Evolutionary conservation across 2,888 invertebrate genomes (phyloP).

Genomic region (Zelleria hepariella): DNA sequence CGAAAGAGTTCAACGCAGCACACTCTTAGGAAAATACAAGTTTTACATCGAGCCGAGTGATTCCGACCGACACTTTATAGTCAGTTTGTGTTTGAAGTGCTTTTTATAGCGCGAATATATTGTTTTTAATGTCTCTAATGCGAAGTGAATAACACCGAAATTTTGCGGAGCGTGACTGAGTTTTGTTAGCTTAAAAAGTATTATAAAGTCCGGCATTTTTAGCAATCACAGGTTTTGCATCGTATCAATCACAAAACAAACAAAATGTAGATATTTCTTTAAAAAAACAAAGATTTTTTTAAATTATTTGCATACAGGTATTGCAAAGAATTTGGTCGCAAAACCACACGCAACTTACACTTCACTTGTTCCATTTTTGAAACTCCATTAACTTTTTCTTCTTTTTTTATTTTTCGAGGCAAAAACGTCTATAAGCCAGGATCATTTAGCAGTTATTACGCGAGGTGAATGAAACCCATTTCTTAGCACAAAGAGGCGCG

Average conservation of each 20-base stretch:
- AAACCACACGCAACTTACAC: no score
- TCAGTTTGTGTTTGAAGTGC: not conserved
- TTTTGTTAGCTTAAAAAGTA: no score
- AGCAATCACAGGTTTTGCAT: no score
- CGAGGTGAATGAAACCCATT: slow-evolving; percentile 10
- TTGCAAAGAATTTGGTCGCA: no score
- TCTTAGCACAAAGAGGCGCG: slow-evolving; percentile 20
- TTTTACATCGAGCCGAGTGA: not conserved
- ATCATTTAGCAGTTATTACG: not conserved
- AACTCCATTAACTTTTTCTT: not conserved
- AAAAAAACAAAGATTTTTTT: no score
- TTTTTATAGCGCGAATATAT: not conserved
- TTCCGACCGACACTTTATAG: not conserved
- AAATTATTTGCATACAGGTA: no score
- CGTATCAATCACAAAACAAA: no score
- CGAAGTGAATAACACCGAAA: not conserved
- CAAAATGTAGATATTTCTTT: no score
- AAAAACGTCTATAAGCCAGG: not conserved
- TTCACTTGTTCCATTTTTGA: not conserved
- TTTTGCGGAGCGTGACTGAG: not conserved
- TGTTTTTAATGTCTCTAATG: not conserved
- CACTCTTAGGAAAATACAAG: not conserved
- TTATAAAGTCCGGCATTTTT: no score
- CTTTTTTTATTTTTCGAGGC: not conserved
- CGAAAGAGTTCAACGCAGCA: slow-evolving; percentile 52